Evolutionary conservation across 2,888 invertebrate species (phyloP), one percentile per base, ranked within the genome.

Genomic region (Plebejus anna): DNA sequence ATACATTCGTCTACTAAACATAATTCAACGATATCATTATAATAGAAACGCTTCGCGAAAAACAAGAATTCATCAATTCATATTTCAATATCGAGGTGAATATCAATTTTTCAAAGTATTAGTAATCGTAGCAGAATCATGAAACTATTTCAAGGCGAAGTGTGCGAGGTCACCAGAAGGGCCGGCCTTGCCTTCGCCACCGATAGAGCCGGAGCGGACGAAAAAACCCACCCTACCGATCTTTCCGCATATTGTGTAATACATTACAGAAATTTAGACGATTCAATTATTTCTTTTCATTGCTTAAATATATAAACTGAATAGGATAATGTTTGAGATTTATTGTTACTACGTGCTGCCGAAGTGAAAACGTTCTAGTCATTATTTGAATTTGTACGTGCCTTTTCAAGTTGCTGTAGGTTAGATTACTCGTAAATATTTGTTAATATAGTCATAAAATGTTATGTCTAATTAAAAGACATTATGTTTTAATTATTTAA

Each of bases 111-210:
- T 76, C 84, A 84, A 85, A 86, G 86, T 86, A 86, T 87, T 83
- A 89, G 88, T 89, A 90, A 88, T 85, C 87, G 85, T 82, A 80
- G 77, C 80, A 81, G 82, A 89, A 91, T 91, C 89, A 89, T 90
- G 88, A 90, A 91, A 90, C 90, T 91, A 91, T 92, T 92, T 88
- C 93, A 93, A 92, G 92, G 92, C 88, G 86, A 92, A 81, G 87
- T 85, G 89, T 91, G 89, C 89, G 90, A 91, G 91, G 93, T 87
- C 91, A 90, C 86, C 85, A 89, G 89, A 90, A 92, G 91, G 92
- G 89, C 83, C 85, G 88, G 87, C 91, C 91, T 91, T 91, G 91
- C 87, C 88, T 88, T 87, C 88, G 87, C 87, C 84, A 84, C 82
- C 86, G 83, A 83, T 87, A 87, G 87, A 85, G 88, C 84, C 75